phyloP scores from a whole-genome alignment of 2,888 invertebrate species.

The Euzophera pinguis region DNA sequence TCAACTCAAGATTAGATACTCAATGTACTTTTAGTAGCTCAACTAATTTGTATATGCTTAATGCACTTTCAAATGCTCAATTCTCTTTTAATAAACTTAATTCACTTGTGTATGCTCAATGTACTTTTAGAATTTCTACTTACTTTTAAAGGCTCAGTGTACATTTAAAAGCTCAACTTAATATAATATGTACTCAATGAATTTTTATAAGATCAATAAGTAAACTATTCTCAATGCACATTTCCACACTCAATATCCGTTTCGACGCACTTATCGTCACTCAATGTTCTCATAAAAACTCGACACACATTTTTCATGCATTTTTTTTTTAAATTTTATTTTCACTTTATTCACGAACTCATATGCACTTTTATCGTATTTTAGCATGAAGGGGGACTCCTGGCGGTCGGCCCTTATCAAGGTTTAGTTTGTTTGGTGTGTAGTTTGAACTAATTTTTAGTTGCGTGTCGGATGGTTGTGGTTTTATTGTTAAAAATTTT shows the following conservation, averaged over 20 bases:
- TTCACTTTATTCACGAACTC: not conserved
- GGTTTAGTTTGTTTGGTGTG: conserved; percentile 50
- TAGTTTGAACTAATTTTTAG: conserved; percentile 29
- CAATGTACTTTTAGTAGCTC: not conserved
- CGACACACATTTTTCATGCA: too few species aligned
- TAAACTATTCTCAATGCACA: too few species aligned
- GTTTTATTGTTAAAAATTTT: not conserved
- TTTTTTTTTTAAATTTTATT: too few species aligned
- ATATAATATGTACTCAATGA: too few species aligned
- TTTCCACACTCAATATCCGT: too few species aligned
- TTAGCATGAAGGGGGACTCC: conserved; percentile 54
- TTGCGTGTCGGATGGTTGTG: conserved; percentile 25
- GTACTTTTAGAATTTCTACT: not conserved
- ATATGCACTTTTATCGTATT: conserved; percentile 20
- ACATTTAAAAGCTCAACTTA: too few species aligned
- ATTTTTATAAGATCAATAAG: too few species aligned
- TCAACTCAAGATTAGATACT: too few species aligned
- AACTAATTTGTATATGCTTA: not conserved
- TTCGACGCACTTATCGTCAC: too few species aligned
- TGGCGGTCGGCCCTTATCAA: conserved; percentile 59
- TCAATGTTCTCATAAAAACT: too few species aligned
- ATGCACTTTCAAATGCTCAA: not conserved
- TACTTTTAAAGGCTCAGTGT: not conserved
- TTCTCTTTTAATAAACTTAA: not conserved
- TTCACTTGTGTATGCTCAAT: not conserved